phyloP scores from a whole-genome alignment of 2,888 invertebrate species.

The Tanypteryx hageni region DNA sequence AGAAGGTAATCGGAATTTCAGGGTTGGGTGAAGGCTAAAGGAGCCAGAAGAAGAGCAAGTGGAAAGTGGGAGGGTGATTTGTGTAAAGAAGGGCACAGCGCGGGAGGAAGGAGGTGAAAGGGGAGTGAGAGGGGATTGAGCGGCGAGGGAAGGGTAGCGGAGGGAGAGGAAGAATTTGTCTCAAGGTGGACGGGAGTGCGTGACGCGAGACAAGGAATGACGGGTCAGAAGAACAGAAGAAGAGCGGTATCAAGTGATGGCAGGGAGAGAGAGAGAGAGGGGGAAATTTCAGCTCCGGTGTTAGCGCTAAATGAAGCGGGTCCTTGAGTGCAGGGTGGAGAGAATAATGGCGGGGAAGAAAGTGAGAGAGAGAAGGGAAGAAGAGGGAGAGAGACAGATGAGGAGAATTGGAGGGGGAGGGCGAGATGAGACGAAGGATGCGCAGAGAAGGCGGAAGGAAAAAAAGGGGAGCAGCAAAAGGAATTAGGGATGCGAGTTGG shows the following conservation, averaged over 20 bases:
- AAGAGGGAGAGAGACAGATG: not conserved
- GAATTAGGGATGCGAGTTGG: too few relatives aligned
- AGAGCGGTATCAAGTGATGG: too few relatives aligned
- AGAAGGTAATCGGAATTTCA: not conserved
- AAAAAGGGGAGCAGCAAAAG: too few relatives aligned
- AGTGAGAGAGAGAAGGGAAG: not conserved
- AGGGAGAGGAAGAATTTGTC: constrained; percentile 2
- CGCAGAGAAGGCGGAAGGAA: too few relatives aligned
- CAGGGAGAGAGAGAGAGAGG: too few relatives aligned
- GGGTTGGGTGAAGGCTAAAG: not conserved
- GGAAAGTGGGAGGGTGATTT: not conserved
- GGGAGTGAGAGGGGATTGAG: not conserved
- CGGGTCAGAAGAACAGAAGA: too few relatives aligned
- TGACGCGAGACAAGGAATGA: not conserved
- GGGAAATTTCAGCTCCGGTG: too few relatives aligned
- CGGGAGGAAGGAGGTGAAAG: not conserved
- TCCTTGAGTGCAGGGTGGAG: too few relatives aligned
- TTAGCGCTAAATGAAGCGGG: too few relatives aligned
- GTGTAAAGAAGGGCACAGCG: not conserved
- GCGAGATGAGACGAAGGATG: not conserved
- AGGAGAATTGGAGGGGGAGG: not conserved
- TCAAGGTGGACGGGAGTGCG: constrained; percentile 19
- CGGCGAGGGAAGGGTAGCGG: too few relatives aligned
- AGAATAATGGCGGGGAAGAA: too few relatives aligned
- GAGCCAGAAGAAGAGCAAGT: constrained; percentile 14